phyloP scores from a whole-genome alignment of 2,888 invertebrate species.

The Gastracanthus pulcherrimus region DNA sequence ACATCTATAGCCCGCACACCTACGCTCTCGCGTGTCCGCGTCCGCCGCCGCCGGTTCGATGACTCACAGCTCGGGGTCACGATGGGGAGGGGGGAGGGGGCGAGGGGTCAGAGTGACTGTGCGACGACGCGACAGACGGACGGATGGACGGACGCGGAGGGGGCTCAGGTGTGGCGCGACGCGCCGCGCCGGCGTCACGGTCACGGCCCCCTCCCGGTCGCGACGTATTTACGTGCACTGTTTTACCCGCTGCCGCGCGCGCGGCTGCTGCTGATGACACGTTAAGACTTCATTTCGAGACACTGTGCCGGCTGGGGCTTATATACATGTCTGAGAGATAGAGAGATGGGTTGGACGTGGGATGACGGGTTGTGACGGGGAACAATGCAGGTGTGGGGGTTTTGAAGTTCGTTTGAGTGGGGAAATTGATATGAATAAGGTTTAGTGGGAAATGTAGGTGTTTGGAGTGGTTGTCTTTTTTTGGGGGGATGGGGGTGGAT shows the following conservation, averaged over 20 bases:
- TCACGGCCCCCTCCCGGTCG: constrained; percentile 45
- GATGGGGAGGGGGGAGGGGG: not conserved
- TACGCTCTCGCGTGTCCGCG: not conserved
- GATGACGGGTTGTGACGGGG: constrained; percentile 32
- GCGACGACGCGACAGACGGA: too few relatives aligned
- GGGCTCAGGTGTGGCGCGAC: constrained; percentile 46
- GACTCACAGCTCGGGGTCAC: too few relatives aligned
- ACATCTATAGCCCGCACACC: not conserved
- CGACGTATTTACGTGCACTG: not conserved
- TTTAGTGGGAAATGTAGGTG: too few relatives aligned
- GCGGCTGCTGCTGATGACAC: constrained; percentile 4
- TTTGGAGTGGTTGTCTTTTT: not conserved
- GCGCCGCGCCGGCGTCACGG: constrained; percentile 45
- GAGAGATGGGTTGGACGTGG: not conserved
- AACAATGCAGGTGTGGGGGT: constrained; percentile 46
- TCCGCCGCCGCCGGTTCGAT: constrained; percentile 24
- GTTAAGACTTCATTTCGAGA: constrained; percentile 31
- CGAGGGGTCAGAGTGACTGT: too few relatives aligned
- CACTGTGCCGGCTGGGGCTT: not conserved
- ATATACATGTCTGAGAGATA: not conserved
- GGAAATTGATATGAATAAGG: constrained; percentile 4
- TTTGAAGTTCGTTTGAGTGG: too few relatives aligned
- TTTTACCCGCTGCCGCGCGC: not conserved
- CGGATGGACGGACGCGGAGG: not conserved
- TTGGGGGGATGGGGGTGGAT: too few relatives aligned